Conservation (phyloP, 1,140 invertebrate species). For the Ostrea denselamellosa region DNA sequence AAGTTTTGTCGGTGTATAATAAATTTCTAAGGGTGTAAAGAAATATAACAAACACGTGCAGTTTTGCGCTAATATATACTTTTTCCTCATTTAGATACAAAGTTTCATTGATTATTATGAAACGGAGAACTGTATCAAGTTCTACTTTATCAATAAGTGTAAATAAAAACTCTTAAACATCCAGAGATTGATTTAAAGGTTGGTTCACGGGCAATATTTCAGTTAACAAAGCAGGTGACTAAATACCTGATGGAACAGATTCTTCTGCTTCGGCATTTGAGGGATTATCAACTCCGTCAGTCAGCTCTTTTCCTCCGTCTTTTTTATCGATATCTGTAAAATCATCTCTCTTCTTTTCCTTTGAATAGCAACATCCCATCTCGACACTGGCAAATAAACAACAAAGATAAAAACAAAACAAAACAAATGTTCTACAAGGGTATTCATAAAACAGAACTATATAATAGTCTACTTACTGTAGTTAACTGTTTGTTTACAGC, state of each 20-base stretch:
- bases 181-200: background rate
- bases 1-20: too few relatives aligned
- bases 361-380: slow-evolving; percentile 5
- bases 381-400: slow-evolving; percentile 5
- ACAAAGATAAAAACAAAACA: background rate
- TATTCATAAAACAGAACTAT: background rate
- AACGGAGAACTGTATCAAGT: too few relatives aligned
- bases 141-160: too few relatives aligned
- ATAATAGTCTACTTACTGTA: background rate
- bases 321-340: background rate
- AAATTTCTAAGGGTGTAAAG: too few relatives aligned
- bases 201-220: background rate
- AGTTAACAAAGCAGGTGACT: background rate
- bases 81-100: too few relatives aligned
- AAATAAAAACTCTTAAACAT: too few relatives aligned
- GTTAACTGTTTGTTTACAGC: background rate
- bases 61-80: too few relatives aligned
- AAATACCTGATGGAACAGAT: background rate
- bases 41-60: too few relatives aligned
- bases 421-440: background rate
- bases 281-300: background rate
- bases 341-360: background rate
- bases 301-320: background rate
- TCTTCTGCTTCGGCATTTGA: background rate
- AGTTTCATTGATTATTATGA: too few relatives aligned